A percentile compares a stretch with the other conserved stretches of the same genome.
phyloP scores from a whole-genome alignment of 2,888 invertebrate genomes.

The Plemyria rubiginata region DNA sequence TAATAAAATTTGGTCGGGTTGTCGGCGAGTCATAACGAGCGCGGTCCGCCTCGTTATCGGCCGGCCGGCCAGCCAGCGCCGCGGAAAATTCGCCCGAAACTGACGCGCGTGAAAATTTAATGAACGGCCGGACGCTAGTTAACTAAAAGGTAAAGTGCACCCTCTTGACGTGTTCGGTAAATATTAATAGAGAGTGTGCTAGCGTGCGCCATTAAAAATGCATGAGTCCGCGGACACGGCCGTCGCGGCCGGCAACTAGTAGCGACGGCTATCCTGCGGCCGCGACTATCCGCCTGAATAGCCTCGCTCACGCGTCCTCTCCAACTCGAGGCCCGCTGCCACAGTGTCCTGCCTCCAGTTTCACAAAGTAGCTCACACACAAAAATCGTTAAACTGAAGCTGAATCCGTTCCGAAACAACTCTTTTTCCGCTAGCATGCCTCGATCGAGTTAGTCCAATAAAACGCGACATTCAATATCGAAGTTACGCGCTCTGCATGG shows the following conservation, averaged over 20 bases:
- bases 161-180: conserved; percentile 85
- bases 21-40: conserved; percentile 68
- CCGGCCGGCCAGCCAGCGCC: conserved; percentile 74
- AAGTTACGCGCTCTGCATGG: conserved; percentile 72
- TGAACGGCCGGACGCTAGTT: conserved; percentile 85
- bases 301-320: conserved; percentile 58
- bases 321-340: conserved; percentile 37
- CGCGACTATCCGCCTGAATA: conserved; percentile 57
- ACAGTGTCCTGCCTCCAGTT: conserved; percentile 40
- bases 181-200: conserved; percentile 84
- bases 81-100: conserved; percentile 85
- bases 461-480: conserved; percentile 75
- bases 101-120: conserved; percentile 86
- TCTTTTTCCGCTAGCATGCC: conserved; percentile 53
- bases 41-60: conserved; percentile 71
- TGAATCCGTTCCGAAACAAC: conserved; percentile 47
- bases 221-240: conserved; percentile 80
- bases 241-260: conserved; percentile 41
- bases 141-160: conserved; percentile 86
- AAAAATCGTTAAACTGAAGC: conserved; percentile 12
- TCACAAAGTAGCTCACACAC: conserved; percentile 39
- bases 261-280: conserved; percentile 26
- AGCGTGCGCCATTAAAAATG: conserved; percentile 83
- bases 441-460: conserved; percentile 74
- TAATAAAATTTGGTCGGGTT: conserved; percentile 82